A percentile compares a stretch with the other conserved stretches of the same genome.
Evolutionary conservation across 2,888 invertebrate genomes (phyloP).

Genomic region (Macaria notata): DNA sequence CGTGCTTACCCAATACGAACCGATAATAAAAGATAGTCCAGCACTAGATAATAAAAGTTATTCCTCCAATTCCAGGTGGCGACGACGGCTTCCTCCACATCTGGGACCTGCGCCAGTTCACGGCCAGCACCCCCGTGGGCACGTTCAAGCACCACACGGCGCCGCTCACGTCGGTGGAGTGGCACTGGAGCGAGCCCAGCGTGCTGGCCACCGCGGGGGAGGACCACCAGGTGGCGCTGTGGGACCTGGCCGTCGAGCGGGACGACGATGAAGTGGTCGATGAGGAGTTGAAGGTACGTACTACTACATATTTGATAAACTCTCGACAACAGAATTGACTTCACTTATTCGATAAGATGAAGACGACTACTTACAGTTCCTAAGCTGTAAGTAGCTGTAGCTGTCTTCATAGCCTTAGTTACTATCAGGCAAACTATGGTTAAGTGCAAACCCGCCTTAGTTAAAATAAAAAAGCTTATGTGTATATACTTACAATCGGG

Average conservation of each 20-base stretch:
- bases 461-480: too few relatives aligned
- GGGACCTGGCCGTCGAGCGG: constrained; percentile 97
- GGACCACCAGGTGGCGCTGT: constrained; percentile 97
- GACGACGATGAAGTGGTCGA: constrained; percentile 84
- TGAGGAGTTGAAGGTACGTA: constrained; percentile 74
- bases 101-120: constrained; percentile 96
- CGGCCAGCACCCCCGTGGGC: constrained; percentile 90
- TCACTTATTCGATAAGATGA: too few relatives aligned
- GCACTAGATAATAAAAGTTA: neutral
- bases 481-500: too few relatives aligned
- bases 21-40: too few relatives aligned
- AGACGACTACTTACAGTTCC: too few relatives aligned
- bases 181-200: constrained; percentile 96
- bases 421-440: too few relatives aligned
- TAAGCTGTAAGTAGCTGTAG: too few relatives aligned
- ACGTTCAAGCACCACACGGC: constrained; percentile 97
- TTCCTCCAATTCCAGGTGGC: constrained; percentile 84
- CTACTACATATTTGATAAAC: too few relatives aligned
- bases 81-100: constrained; percentile 97
- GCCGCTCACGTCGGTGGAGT: constrained; percentile 97
- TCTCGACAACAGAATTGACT: too few relatives aligned
- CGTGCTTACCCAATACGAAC: too few relatives aligned
- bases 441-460: too few relatives aligned
- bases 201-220: constrained; percentile 96
- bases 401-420: too few relatives aligned